Evolutionary conservation across 2,113 vertebrate genomes (phyloP).

Genomic region (Cranoglanis bouderius): DNA sequence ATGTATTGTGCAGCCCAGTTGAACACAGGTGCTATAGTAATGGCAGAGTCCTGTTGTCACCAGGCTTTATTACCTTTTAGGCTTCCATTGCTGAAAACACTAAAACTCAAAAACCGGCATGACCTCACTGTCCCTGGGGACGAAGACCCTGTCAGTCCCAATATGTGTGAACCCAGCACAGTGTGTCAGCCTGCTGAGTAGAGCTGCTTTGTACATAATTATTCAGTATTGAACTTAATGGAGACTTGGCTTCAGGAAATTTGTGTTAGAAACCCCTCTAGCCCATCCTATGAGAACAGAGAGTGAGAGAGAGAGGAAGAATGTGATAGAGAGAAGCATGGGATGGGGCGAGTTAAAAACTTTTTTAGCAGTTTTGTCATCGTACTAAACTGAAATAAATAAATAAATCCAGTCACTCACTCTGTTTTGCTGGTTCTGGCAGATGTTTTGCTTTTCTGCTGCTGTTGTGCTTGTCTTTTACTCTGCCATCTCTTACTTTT

Average conservation of each 20-base stretch:
- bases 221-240: conserved; percentile 44
- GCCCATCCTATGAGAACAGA: background rate
- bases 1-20: background rate
- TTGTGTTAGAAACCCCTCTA: conserved; percentile 2
- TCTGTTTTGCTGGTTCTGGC: conserved; percentile 10
- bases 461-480: conserved; percentile 1
- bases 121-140: conserved; percentile 29
- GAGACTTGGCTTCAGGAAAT: conserved; percentile 42
- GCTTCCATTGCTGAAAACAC: conserved; percentile 42
- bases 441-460: conserved; percentile 25
- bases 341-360: background rate
- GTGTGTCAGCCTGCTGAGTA: conserved; percentile 39
- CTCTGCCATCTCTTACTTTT: conserved; percentile 23
- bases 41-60: background rate
- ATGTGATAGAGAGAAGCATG: conserved; percentile 6
- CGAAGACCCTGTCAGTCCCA: conserved; percentile 1
- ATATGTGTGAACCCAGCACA: conserved; percentile 4
- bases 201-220: conserved; percentile 22
- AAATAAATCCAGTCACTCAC: conserved; percentile 4
- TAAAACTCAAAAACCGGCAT: conserved; percentile 39
- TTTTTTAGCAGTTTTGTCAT: conserved; percentile 2
- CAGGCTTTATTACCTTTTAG: background rate
- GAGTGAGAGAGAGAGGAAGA: background rate
- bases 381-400: background rate
- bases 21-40: conserved; percentile 31